Evolutionary conservation across 1,140 invertebrate genomes (phyloP), one percentile per base, ranked within the genome.

Genomic region (Himalopsyche phryganea): DNA sequence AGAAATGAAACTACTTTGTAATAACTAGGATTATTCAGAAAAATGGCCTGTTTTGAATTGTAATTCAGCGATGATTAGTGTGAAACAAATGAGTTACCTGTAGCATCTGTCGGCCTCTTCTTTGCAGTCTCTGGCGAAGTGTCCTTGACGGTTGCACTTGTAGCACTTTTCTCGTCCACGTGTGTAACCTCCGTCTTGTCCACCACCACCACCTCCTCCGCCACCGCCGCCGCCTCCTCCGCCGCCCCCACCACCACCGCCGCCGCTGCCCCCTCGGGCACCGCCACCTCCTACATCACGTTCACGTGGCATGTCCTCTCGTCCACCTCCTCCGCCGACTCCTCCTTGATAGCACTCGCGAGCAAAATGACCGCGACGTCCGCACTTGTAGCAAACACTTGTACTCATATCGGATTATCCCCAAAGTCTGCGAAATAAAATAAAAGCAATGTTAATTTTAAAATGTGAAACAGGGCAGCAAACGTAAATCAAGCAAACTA

Each of bases 61-160:
- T n/a, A n/a, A n/a, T n/a, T n/a, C n/a, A n/a, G n/a, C n/a, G n/a
- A n/a, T n/a, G n/a, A n/a, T n/a, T n/a, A n/a, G n/a, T n/a, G n/a
- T n/a, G n/a, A n/a, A n/a, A n/a, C n/a, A n/a, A n/a, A n/a, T n/a
- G n/a, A n/a, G 9, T 54, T 18, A 78, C 76, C 90, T 87, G 74
- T 93, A 93, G 79, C 90, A 94, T 63, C 88, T 82, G 70, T 91
- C 86, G 50, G 86, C 85, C 66, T 89, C 87, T 72, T 92, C 90
- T 71, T 90, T 90, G 81, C 92, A 96, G 66, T 94, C 91, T 61
- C 92, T 85, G 64, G 92, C 92, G 73, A 94, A 94, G 76, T 96
- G 92, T 40, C 93, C 94, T 69, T 88, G 86, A 74, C 90, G 84
- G 78, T 96, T 96, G 79, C 94, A 98, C 79, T 94, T 96, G 85